A percentile compares a stretch with the other conserved stretches of the same genome.
Evolutionary conservation across 2,888 invertebrate genomes (phyloP).

Genomic region (Eupithecia subfuscata): DNA sequence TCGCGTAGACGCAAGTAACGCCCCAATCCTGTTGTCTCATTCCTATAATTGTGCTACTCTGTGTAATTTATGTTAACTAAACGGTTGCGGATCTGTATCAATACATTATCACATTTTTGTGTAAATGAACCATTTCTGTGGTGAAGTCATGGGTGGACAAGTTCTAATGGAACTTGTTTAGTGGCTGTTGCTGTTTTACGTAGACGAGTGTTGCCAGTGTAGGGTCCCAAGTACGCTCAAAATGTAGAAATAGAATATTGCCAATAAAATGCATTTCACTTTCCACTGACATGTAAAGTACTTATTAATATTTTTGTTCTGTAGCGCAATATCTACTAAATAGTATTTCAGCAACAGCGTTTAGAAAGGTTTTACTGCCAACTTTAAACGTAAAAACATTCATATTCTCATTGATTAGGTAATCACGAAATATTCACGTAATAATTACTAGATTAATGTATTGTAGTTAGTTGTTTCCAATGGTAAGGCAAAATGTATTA

Average conservation of each 20-base stretch:
- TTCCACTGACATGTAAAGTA: conserved; percentile 34
- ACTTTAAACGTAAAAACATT: conserved; percentile 27
- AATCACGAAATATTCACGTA: conserved; percentile 3
- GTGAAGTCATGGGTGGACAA: conserved; percentile 36
- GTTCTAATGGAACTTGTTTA: conserved; percentile 34
- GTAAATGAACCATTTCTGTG: conserved; percentile 37
- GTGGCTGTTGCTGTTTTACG: conserved; percentile 45
- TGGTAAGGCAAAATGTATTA: conserved; percentile 53
- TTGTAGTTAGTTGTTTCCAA: conserved; percentile 46
- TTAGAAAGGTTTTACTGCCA: conserved; percentile 42
- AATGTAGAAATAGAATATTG: conserved; percentile 19
- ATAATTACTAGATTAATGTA: conserved; percentile 42
- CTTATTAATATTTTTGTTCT: conserved; percentile 40
- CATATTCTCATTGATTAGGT: conserved; percentile 15
- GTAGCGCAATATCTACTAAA: conserved; percentile 46
- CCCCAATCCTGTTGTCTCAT: neutral
- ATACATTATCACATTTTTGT: conserved; percentile 39
- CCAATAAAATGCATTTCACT: conserved; percentile 34
- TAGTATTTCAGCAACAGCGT: conserved; percentile 49
- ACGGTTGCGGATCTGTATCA: conserved; percentile 56
- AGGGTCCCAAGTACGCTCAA: conserved; percentile 35
- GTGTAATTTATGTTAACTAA: conserved; percentile 14
- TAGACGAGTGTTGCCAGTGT: conserved; percentile 32
- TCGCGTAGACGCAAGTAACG: neutral
- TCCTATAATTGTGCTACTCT: conserved; percentile 3